These are phyloP conservation scores for Seison nebaliae DNA, from an alignment of 1,140 invertebrate genomes.

Conservation along the genomic window DNA sequence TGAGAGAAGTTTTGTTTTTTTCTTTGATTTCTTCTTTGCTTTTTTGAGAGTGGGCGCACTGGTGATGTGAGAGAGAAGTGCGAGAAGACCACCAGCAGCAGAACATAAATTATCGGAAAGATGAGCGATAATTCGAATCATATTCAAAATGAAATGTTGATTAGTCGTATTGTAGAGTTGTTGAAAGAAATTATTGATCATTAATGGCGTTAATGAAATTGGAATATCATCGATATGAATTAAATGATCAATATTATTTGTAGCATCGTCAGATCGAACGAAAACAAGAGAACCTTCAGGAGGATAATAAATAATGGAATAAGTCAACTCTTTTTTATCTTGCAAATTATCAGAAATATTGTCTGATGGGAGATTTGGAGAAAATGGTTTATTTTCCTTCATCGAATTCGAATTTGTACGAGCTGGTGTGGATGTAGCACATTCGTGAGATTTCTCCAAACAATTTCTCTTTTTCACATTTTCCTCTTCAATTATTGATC, in stretches of 20 bases:
- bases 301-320: conserved; percentile 37
- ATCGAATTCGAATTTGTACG: conserved; percentile 13
- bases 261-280: no score
- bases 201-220: no score
- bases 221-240: no score
- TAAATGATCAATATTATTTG: conserved; percentile 39
- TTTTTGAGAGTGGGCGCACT: conserved; percentile 69
- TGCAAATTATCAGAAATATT: no score
- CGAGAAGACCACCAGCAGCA: conserved; percentile 80
- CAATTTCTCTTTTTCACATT: no score
- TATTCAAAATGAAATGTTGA: conserved; percentile 96
- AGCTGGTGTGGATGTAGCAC: no score
- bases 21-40: conserved; percentile 37
- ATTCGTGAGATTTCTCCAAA: no score
- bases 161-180: no score
- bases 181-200: no score
- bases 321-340: not conserved
- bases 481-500: no score
- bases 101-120: conserved; percentile 93
- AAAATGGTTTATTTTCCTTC: not conserved
- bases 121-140: conserved; percentile 91
- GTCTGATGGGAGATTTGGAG: not conserved
- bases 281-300: conserved; percentile 76
- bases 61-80: conserved; percentile 78
- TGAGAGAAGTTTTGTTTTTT: not conserved